Evolutionary conservation across 2,113 vertebrate genomes (phyloP), one percentile per base, ranked within the genome.

Genomic region (Pachycephala philippinensis): DNA sequence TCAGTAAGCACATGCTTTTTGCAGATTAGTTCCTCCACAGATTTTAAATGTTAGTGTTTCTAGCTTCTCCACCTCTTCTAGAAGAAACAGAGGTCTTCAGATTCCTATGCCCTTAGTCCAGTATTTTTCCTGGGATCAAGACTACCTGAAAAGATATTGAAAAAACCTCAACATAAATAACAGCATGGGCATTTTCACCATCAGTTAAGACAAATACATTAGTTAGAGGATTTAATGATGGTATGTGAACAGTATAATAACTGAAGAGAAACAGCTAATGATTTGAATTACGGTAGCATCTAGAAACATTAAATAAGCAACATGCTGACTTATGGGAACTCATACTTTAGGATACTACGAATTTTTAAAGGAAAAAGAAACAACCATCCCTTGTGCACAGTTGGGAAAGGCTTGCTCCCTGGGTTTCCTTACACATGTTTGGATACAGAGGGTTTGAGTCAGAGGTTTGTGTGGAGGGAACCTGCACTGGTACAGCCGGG

Each of bases 51-150:
- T 52, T 79, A 83, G 33, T 49, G 18, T 65, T 94, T 83, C n/a
- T 77, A 86, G 63, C 19, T 59, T 87, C 50, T 85, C 92, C 68
- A 94, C 90, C 90, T 95, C 66, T 88, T 77, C 80, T 63, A 70
- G 82, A 37, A 94, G 71, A 66, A 94, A 85, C 7, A 66, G 66
- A 84, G 42, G 21, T 83, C 89, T 96, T 96, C 91, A 91, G 91
- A 93, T 45, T 76, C 64, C 59, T 70, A 74, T 77, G 79, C 6
- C 27, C 60, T 91, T 60, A 92, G 69, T 84, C 23, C 70, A 90
- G 33, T 82, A 37, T 30, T 93, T 91, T 83, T 74, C 39, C 44
- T 89, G 61, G 30, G 54, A 93, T 78, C 60, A 50, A 85, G 64
- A 87, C 69, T 92, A 94, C 92, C 61, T 95, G 79, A 78, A 96